These are phyloP conservation scores for Eupithecia tripunctaria DNA, from an alignment of 2,888 invertebrate genomes.

Conservation along the genomic window DNA sequence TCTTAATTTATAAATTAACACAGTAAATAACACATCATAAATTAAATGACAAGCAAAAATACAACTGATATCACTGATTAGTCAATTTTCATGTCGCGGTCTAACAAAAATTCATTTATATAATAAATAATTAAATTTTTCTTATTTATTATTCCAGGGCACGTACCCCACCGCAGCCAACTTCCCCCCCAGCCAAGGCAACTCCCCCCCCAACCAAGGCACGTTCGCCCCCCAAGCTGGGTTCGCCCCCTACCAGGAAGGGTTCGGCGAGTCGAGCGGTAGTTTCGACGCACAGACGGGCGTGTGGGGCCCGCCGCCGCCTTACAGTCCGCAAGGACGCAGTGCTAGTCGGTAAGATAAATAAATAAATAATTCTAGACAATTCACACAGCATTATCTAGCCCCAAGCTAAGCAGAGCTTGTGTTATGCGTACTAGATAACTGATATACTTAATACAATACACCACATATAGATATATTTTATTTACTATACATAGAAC, in stretches of 20 bases:
- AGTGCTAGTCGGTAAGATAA: slow-evolving; percentile 65
- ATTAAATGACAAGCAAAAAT: too few species aligned
- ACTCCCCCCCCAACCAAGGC: not conserved
- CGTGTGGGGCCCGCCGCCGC: slow-evolving; percentile 94
- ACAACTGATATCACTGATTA: too few species aligned
- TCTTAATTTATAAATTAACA: too few species aligned
- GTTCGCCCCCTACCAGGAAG: slow-evolving; percentile 62
- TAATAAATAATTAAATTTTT: too few species aligned
- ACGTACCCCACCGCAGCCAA: slow-evolving; percentile 47
- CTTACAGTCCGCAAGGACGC: slow-evolving; percentile 91
- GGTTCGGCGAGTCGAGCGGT: slow-evolving; percentile 84
- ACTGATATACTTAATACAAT: too few species aligned
- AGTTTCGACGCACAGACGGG: slow-evolving; percentile 85
- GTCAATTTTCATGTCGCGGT: too few species aligned
- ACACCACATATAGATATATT: too few species aligned
- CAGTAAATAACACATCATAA: too few species aligned
- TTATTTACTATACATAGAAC: too few species aligned
- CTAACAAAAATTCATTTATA: not conserved
- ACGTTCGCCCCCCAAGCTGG: slow-evolving; percentile 30
- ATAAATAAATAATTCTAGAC: not conserved
- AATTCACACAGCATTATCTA: too few species aligned
- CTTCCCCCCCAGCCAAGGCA: slow-evolving; percentile 41
- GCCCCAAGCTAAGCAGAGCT: too few species aligned
- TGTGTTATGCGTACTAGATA: too few species aligned
- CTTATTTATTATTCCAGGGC: slow-evolving; percentile 31